phyloP scores from a whole-genome alignment of 1,140 invertebrate species.

The Eumaeus atala region DNA sequence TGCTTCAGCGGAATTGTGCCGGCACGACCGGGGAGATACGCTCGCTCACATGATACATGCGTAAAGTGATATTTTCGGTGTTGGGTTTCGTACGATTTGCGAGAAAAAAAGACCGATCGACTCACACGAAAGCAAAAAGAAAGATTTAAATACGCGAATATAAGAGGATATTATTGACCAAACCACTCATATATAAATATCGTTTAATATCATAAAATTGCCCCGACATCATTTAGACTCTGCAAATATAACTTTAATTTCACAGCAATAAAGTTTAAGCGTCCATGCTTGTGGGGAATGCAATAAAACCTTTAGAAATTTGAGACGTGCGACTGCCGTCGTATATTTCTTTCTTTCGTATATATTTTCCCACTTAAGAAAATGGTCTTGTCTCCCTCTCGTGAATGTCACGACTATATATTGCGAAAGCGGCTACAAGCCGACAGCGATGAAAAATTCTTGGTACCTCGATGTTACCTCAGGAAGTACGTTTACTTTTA shows the following conservation, averaged over 20 bases:
- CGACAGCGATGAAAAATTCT: conserved; percentile 65
- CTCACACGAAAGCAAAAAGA: too few relatives aligned
- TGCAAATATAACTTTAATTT: conserved; percentile 73
- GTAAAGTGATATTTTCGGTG: too few relatives aligned
- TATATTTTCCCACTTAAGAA: conserved; percentile 39
- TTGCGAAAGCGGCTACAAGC: conserved; percentile 58
- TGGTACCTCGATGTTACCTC: conserved; percentile 66
- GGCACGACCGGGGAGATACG: too few relatives aligned
- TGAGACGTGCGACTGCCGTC: conserved; percentile 53
- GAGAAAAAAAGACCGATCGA: too few relatives aligned
- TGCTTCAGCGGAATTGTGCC: too few relatives aligned
- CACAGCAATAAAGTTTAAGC: conserved; percentile 71
- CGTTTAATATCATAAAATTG: conserved; percentile 70
- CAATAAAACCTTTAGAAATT: conserved; percentile 72
- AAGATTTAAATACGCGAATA: conserved; percentile 51
- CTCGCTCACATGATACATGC: too few relatives aligned
- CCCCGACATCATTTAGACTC: conserved; percentile 67
- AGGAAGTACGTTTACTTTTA: conserved; percentile 58
- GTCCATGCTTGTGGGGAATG: conserved; percentile 68
- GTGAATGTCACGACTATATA: conserved; percentile 58
- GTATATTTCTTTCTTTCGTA: conserved; percentile 65
- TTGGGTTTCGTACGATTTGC: too few relatives aligned
- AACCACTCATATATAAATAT: conserved; percentile 52
- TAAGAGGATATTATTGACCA: conserved; percentile 58
- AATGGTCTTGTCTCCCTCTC: conserved; percentile 50